phyloP scores from a whole-genome alignment of 1,140 invertebrate genomes.

The Drosophila trapezifrons region DNA sequence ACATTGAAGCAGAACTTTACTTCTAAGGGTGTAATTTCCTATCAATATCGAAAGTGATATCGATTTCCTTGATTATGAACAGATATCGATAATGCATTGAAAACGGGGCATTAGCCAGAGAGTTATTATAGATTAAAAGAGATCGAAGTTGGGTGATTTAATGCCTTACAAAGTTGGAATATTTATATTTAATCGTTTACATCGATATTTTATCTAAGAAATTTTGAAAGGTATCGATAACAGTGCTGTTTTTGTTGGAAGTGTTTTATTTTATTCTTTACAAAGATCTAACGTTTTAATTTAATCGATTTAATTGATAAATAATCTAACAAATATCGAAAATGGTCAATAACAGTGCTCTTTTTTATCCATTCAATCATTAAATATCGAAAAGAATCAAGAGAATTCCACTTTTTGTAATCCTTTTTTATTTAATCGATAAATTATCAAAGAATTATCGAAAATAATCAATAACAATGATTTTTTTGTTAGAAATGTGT shows the following conservation, averaged over 20 bases:
- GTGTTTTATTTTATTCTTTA: not conserved
- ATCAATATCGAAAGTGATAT: no score
- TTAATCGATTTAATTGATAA: not conserved
- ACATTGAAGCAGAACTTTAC: not conserved
- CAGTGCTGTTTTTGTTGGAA: no score
- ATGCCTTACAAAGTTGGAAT: rapidly evolving
- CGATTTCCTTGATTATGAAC: not conserved
- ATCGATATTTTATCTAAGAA: not conserved
- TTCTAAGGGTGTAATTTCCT: no score
- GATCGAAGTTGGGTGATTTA: not conserved
- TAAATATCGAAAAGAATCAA: no score
- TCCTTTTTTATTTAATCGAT: not conserved
- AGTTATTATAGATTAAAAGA: no score
- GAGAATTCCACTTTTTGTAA: no score
- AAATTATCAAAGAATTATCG: not conserved
- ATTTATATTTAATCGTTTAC: not conserved
- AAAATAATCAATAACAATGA: not conserved
- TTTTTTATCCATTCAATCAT: no score
- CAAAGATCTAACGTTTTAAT: not conserved
- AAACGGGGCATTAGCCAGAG: not conserved
- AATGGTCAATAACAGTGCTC: no score
- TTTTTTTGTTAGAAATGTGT: no score
- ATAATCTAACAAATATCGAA: not conserved
- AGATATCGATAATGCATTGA: not conserved
- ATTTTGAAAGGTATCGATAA: not conserved